Evolutionary conservation across 2,113 vertebrate species (phyloP).

Genomic region (Beaufortia kweichowensis): DNA sequence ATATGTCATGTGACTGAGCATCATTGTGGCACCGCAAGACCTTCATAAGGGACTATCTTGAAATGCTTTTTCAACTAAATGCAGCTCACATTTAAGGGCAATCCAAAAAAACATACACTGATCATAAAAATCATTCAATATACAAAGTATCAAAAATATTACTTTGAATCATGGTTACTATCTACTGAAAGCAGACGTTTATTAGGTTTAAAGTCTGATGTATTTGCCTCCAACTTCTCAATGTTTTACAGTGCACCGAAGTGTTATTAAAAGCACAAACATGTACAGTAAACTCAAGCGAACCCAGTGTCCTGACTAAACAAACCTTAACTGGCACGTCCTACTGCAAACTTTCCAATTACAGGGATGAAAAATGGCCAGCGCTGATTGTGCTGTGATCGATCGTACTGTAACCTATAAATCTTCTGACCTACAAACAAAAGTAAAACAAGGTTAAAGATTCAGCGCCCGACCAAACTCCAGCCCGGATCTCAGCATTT

Average conservation of each 20-base stretch:
- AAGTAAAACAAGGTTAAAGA: constrained; percentile 29
- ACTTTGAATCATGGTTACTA: neutral
- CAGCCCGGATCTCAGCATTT: constrained; percentile 11
- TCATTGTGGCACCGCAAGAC: too few relatives aligned
- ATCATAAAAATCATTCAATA: too few relatives aligned
- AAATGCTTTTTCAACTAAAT: too few relatives aligned
- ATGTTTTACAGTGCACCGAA: neutral
- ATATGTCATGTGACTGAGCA: too few relatives aligned
- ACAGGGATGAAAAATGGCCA: constrained; percentile 44
- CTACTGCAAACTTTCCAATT: constrained; percentile 48
- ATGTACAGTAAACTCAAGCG: neutral
- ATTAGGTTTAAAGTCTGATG: neutral
- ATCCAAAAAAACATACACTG: too few relatives aligned
- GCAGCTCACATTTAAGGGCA: too few relatives aligned
- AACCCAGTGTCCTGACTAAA: constrained; percentile 25
- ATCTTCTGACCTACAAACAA: constrained; percentile 49
- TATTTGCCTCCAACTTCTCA: neutral
- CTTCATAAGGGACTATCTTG: too few relatives aligned
- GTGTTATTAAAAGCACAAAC: constrained; percentile 18
- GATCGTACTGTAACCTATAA: constrained; percentile 35
- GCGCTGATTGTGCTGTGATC: constrained; percentile 40
- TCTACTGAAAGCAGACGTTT: too few relatives aligned
- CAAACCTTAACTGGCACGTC: constrained; percentile 35
- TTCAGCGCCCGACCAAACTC: neutral
- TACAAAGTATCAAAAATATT: neutral